Evolutionary conservation across 2,888 invertebrate species (phyloP), one percentile per base, ranked within the genome.

Genomic region (Sesia bembeciformis): DNA sequence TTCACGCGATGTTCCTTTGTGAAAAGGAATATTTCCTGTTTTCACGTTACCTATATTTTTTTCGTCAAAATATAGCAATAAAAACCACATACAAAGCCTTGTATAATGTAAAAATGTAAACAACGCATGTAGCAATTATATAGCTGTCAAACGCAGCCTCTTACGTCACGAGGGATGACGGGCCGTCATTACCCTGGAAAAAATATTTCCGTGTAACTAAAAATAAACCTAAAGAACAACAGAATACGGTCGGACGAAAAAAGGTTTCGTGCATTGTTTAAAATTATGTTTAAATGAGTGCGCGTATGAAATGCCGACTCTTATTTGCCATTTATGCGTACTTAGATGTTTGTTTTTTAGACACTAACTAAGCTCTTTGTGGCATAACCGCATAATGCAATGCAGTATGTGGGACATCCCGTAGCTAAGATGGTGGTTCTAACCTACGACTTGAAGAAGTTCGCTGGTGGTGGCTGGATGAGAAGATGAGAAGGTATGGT

Each of bases 121-220:
- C 7, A 46, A 46, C 46, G 46, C 46, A 50, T 60, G 60, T 60
- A 56, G 60, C 67, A 66, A 68, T 68, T 68, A 65, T 62, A 55
- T 42, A 54, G 59, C 61, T 56, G 68, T 67, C 68, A 66, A 52
- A 62, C 51, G 49, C 67, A 68, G 53, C 49, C 39, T 40, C 49
- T 62, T 59, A 62, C 65, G 62, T 68, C 62, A 65, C 53, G 54
- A 51, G 53, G 42, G 40, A 41, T 51, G 55, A 43, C 56, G 41
- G 53, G 40, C 40, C 55, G 42, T 40, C 52, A 40, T 52, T 40
- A 40, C 40, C 41, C 56, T 61, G 64, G 23, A 62, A 66, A n/a
- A 46, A 46, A 46, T 46, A 23, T 46, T 46, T 46, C 46, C n/a
- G n/a, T 4, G 46, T 4, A 3, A n/a, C 8, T 46, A 46, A n/a